Percentiles rank a stretch among this genome's conserved stretches.
These are phyloP conservation scores for Cybosia mesomella DNA, from an alignment of 2,888 invertebrate species.

Conservation along the genomic window DNA sequence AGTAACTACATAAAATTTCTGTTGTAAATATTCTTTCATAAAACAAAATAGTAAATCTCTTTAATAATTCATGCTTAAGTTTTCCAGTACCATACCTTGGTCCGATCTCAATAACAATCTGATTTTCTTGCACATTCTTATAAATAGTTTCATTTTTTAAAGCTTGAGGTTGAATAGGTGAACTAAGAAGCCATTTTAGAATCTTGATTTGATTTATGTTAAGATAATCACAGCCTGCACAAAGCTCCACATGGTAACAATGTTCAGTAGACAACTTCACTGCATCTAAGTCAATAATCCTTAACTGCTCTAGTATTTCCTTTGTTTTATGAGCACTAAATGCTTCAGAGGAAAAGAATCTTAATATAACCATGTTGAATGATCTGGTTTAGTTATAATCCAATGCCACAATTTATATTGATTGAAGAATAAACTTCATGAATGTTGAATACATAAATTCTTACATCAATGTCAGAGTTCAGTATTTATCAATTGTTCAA, in stretches of 20 bases:
- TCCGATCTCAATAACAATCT: conserved; percentile 93
- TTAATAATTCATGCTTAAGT: neutral
- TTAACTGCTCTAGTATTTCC: conserved; percentile 86
- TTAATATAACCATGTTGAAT: conserved; percentile 83
- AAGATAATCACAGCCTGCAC: conserved; percentile 80
- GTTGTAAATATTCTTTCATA: no score
- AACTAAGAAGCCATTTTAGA: conserved; percentile 92
- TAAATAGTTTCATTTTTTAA: conserved; percentile 86
- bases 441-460: conserved; percentile 58
- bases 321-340: conserved; percentile 87
- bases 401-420: conserved; percentile 57
- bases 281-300: conserved; percentile 80
- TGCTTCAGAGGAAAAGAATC: conserved; percentile 88
- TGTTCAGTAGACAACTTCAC: conserved; percentile 89
- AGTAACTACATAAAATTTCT: no score
- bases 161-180: conserved; percentile 88
- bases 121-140: conserved; percentile 68
- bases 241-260: conserved; percentile 93
- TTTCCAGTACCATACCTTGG: conserved; percentile 88
- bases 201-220: conserved; percentile 88
- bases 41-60: neutral
- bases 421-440: conserved; percentile 41
- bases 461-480: conserved; percentile 81
- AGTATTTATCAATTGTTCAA: conserved; percentile 64
- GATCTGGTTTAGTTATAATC: conserved; percentile 41